Percentiles rank a stretch among this genome's conserved stretches.
Conservation (phyloP, 2,113 vertebrate species). For the Bagarius yarrelli region DNA sequence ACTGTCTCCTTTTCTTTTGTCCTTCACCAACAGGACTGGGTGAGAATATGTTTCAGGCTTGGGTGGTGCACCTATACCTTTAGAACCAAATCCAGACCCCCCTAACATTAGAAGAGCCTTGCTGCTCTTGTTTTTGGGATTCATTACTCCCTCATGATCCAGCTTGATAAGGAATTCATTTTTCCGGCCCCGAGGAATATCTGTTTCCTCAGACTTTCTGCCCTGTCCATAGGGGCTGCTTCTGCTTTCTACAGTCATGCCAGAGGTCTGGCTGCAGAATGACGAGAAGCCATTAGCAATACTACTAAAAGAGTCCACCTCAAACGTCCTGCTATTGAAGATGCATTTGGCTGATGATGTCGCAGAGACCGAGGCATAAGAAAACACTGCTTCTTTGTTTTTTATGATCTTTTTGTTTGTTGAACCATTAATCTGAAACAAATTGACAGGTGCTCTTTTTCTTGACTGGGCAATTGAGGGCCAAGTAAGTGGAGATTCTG, state of each 20-base stretch:
- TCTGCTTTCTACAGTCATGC: constrained; percentile 71
- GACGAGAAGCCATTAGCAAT: constrained; percentile 90
- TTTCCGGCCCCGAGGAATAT: constrained; percentile 71
- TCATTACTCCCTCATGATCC: constrained; percentile 95
- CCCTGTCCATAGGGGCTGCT: constrained; percentile 74
- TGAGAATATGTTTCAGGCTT: constrained; percentile 78
- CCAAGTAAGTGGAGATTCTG: constrained; percentile 79
- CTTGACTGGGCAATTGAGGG: constrained; percentile 75
- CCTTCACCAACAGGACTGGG: constrained; percentile 80
- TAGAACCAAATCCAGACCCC: constrained; percentile 69
- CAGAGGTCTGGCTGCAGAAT: constrained; percentile 74
- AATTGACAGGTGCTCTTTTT: constrained; percentile 76
- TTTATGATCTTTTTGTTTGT: constrained; percentile 75
- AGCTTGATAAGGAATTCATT: constrained; percentile 89
- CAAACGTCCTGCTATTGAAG: constrained; percentile 88
- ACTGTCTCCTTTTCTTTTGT: constrained; percentile 81
- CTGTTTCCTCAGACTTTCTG: constrained; percentile 73
- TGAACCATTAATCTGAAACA: constrained; percentile 84
- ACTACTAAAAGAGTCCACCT: constrained; percentile 92
- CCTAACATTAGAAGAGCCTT: constrained; percentile 80
- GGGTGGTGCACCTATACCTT: constrained; percentile 64
- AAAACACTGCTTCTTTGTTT: constrained; percentile 76
- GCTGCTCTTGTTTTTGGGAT: constrained; percentile 93
- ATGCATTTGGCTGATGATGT: constrained; percentile 72
- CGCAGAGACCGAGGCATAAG: constrained; percentile 64